phyloP scores from a whole-genome alignment of 2,113 vertebrate species.

The Tachysurus vachellii region DNA sequence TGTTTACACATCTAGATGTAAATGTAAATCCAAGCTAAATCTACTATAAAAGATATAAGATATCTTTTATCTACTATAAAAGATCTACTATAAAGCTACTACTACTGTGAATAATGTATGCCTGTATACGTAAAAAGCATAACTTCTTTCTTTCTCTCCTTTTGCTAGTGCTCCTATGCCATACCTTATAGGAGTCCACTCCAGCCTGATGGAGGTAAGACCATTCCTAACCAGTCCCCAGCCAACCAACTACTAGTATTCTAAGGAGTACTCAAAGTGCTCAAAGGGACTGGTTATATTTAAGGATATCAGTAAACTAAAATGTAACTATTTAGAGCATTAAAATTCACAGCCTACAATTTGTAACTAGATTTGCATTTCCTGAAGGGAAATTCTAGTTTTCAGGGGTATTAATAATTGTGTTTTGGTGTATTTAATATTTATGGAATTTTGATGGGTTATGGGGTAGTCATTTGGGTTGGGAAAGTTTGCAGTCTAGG shows the following conservation, averaged over 20 bases:
- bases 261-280: not conserved
- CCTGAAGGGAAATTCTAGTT: too few species aligned
- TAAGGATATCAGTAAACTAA: not conserved
- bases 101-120: not conserved
- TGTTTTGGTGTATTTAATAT: too few species aligned
- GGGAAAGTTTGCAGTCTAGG: too few species aligned
- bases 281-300: not conserved
- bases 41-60: too few species aligned
- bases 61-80: too few species aligned
- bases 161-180: constrained; percentile 54
- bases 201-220: constrained; percentile 56
- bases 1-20: too few species aligned
- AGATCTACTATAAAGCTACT: too few species aligned
- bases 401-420: too few species aligned
- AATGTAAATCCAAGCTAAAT: too few species aligned
- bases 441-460: too few species aligned
- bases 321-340: not conserved
- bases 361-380: not conserved
- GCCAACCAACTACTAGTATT: not conserved
- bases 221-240: not conserved
- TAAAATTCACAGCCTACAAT: not conserved
- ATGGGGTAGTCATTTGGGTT: too few species aligned
- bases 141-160: not conserved
- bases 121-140: not conserved
- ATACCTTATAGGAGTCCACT: constrained; percentile 53